Conservation (phyloP, 1,140 invertebrate genomes). For the Heliothis subflexa region DNA sequence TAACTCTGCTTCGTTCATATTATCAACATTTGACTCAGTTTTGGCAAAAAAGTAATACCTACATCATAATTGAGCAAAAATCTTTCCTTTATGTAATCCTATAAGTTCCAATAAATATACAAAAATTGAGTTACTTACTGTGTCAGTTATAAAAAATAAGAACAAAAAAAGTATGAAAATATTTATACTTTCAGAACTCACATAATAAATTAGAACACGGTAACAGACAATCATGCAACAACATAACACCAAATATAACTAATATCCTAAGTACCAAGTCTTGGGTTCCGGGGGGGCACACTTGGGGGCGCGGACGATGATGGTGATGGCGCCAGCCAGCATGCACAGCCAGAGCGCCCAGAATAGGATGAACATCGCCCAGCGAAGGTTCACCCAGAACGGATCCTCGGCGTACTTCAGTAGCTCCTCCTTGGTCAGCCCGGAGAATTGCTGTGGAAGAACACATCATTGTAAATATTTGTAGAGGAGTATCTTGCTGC, state of each 20-base stretch:
- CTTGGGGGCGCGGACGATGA: conserved; percentile 94
- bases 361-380: conserved; percentile 94
- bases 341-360: conserved; percentile 95
- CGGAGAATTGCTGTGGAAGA: conserved; percentile 88
- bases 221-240: too few relatives aligned
- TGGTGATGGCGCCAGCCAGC: conserved; percentile 93
- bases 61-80: too few relatives aligned
- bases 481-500: too few relatives aligned
- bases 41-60: too few relatives aligned
- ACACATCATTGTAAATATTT: neutral
- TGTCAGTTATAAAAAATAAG: neutral
- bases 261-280: conserved; percentile 87
- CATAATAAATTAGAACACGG: too few relatives aligned
- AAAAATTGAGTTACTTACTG: too few relatives aligned
- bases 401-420: conserved; percentile 97
- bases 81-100: too few relatives aligned
- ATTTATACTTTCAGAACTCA: too few relatives aligned
- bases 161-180: too few relatives aligned
- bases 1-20: too few relatives aligned
- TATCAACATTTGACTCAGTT: too few relatives aligned
- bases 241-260: neutral
- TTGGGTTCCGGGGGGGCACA: conserved; percentile 90
- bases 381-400: conserved; percentile 95
- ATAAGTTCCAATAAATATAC: too few relatives aligned
- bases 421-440: conserved; percentile 96